These are phyloP conservation scores for Seriola quinqueradiata DNA, from an alignment of 2,113 vertebrate species.

Conservation along the genomic window DNA sequence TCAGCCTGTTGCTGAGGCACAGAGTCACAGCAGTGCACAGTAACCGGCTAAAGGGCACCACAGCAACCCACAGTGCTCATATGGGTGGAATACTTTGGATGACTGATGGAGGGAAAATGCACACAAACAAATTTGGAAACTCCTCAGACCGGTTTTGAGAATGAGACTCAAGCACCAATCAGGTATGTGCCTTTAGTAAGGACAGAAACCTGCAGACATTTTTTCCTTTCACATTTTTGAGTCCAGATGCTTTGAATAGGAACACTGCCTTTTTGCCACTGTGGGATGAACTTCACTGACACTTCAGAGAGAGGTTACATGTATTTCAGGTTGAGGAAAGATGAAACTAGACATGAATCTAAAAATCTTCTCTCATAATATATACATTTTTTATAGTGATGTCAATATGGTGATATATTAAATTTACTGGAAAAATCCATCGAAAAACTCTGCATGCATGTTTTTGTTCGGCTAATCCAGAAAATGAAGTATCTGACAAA, in stretches of 20 bases:
- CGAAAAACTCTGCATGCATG: neutral
- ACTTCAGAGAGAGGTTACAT: neutral
- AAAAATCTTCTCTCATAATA: too few species aligned
- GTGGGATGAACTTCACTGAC: neutral
- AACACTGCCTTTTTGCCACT: neutral
- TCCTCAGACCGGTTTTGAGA: constrained; percentile 57
- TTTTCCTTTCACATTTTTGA: neutral
- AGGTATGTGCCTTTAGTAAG: neutral
- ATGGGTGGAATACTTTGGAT: constrained; percentile 20
- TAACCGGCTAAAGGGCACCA: constrained; percentile 18
- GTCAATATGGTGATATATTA: too few species aligned
- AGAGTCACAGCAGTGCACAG: constrained; percentile 9
- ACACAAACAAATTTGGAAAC: constrained; percentile 50
- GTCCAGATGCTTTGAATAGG: neutral
- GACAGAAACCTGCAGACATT: neutral
- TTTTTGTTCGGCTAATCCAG: neutral
- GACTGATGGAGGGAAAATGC: constrained; percentile 32
- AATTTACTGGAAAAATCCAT: neutral
- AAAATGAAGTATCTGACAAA: too few species aligned
- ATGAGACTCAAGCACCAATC: neutral
- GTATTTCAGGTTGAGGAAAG: too few species aligned
- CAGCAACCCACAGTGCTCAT: neutral
- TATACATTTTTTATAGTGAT: too few species aligned
- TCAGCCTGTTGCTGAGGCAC: constrained; percentile 32
- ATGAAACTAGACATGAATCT: too few species aligned